Base-by-base conservation (phyloP, 2,888 invertebrate species). In the Sarcophaga carnaria region DNA sequence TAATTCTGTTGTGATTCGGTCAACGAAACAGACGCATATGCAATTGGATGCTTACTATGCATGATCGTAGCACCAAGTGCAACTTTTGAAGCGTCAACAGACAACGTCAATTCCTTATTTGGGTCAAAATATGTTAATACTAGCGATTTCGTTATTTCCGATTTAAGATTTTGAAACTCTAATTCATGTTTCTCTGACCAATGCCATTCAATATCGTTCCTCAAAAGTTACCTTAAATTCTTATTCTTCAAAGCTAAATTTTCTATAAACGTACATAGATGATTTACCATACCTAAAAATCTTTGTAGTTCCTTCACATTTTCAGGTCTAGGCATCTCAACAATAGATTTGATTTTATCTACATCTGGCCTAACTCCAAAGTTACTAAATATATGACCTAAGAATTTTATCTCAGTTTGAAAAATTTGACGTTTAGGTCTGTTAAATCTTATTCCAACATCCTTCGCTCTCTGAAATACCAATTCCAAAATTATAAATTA, bases 211-310 rank as follows among this genome's bases (percentile, higher is more conserved):
- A 79, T 70, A 45, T 89, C 77, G 25, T 88, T 84, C 47, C 80
- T 88, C 59, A 88, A 81, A 5, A 88, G 70, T 37, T 83, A 78
- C 3, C 84, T 81, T 25, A 86, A 86, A 80, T 86, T 77, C 60
- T 74, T 80, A 60, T 80, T 88, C 67, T 88, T 83, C 6, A n/a
- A 27, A 6, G 89, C 85, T 71, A 90, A 63, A 79, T 86, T 87
- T n/a, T 88, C 77, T 70, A 90, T 85, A 87, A 89, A 90, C 12
- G 81, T 75, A 20, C 88, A 82, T 17, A 89, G 62, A 78, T 89
- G 89, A 64, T 89, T 90, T 2, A 88, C 25, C 88, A 86, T 85
- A 1, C 85, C 86, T 10, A 88, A 59, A 64, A 86, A 87, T 54
- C 80, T 59, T 64, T 87, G 82, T 1, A 83, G 12, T 69, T 84